Evolutionary conservation across 2,113 vertebrate genomes (phyloP).

Genomic region (Ifrita kowaldi): DNA sequence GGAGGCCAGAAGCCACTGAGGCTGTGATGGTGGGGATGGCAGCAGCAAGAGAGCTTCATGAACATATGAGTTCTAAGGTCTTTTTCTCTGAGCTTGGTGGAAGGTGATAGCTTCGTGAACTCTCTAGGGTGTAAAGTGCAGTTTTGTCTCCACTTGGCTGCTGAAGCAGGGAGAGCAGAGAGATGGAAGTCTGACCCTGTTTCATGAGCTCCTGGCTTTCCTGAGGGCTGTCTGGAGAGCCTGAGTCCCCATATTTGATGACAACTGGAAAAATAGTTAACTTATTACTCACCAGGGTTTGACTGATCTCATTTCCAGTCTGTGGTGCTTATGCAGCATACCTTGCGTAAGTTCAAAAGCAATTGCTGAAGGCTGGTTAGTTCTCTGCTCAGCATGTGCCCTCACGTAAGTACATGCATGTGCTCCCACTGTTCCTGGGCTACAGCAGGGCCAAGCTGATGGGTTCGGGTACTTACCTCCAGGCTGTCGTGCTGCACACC

Average conservation of each 20-base stretch:
- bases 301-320: not conserved
- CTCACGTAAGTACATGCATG: fast-evolving
- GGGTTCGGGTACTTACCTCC: slow-evolving; percentile 45
- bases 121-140: not conserved
- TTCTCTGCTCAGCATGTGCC: fast-evolving
- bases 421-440: fast-evolving
- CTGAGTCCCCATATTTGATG: not conserved
- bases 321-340: fast-evolving
- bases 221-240: fast-evolving
- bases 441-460: fast-evolving
- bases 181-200: not conserved
- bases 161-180: too few relatives aligned
- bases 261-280: not conserved
- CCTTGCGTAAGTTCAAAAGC: fast-evolving
- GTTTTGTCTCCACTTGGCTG: fast-evolving
- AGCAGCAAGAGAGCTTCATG: not conserved
- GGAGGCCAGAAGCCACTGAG: fast-evolving
- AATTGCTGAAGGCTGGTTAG: fast-evolving
- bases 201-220: not conserved
- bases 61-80: fast-evolving
- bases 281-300: not conserved
- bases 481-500: slow-evolving; percentile 62
- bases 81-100: not conserved
- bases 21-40: not conserved
- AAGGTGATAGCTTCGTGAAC: not conserved